Conservation (phyloP, 2,888 invertebrate species). For the Drosophila lutescens region DNA sequence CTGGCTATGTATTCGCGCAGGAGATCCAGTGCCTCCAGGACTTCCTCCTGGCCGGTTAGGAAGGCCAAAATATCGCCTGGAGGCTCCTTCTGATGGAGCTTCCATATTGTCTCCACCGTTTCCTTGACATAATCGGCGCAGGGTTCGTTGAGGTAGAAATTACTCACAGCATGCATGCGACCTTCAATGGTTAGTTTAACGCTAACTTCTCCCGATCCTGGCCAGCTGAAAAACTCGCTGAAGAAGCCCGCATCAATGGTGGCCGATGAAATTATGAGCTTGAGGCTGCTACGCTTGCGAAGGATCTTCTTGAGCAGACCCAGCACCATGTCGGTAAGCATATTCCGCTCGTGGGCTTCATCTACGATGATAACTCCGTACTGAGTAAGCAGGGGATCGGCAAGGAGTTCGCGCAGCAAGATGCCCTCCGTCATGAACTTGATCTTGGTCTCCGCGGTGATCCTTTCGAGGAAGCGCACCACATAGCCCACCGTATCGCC, state of each 20-base stretch:
- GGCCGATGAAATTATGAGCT: conserved; percentile 96
- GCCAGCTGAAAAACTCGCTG: conserved; percentile 90
- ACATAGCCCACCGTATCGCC: conserved; percentile 93
- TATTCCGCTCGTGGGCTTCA: conserved; percentile 97
- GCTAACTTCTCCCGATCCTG: conserved; percentile 85
- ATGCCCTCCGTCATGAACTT: conserved; percentile 99
- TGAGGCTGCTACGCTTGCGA: conserved; percentile 91
- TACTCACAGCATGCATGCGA: conserved; percentile 93
- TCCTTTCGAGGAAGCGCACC: conserved; percentile 91
- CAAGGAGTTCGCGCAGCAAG: conserved; percentile 96
- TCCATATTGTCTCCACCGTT: conserved; percentile 93
- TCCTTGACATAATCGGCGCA: conserved; percentile 95
- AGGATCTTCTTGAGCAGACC: conserved; percentile 96
- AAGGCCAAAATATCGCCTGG: conserved; percentile 96
- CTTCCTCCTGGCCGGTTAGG: conserved; percentile 97
- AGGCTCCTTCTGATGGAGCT: conserved; percentile 93
- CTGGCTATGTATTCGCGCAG: conserved; percentile 86
- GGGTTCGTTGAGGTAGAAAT: conserved; percentile 93
- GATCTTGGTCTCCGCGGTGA: conserved; percentile 88
- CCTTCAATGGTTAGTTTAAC: conserved; percentile 95
- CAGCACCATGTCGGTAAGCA: conserved; percentile 96
- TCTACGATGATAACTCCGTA: conserved; percentile 96
- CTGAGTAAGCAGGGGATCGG: conserved; percentile 94
- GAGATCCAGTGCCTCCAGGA: conserved; percentile 89
- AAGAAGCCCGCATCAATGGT: conserved; percentile 97